Base-by-base conservation (phyloP, 2,113 vertebrate species). In the Athene cunicularia region DNA sequence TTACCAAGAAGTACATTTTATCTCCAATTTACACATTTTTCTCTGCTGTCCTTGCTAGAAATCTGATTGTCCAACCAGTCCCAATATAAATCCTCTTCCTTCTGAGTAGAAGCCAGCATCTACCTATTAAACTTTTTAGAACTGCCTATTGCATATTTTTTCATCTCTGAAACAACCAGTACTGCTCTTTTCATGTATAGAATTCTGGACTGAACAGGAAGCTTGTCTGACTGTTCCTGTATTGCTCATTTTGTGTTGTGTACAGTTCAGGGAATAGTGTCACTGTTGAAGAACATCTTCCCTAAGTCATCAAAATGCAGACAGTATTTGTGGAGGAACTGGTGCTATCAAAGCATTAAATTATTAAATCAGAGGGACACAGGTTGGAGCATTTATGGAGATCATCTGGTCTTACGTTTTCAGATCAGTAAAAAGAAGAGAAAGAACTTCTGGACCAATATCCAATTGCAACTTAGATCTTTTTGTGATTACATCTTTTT, bases 1-100 rank as follows among this genome's bases (percentile, higher is more conserved):
- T 95, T 96, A 96, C 83, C 83, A 95, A 93, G 96, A 94, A 94
- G 47, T 92, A 72, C 1, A 2, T 89, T 97, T 95, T 97, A 93
- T 97, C 96, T 93, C 56, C 17, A 71, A 84, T 91, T 96, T 94
- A 93, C 92, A 96, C 86, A 90, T 81, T 93, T 96, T 94, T 79
- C 68, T 95, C 41, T 72, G 4, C 56, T 93, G 92, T 84, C 64
- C 72, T 96, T 95, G 86, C 56, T 88, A 84, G 80, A 95, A 95
- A 96, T 95, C 88, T 86, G 86, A 92, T 96, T 91, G 67, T 89
- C 39, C 68, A 95, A 68, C 50, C 37, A 88, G 37, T 77, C 73
- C 55, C 72, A 81, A 18, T 60, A 71, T 81, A 94, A 93, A 89
- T 21, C 18, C 12, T 67, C n/a, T 73, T 88, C 35, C 23, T 94